A percentile compares a stretch with the other conserved stretches of the same genome.
Evolutionary conservation across 2,888 invertebrate species (phyloP).

Genomic region (Eupithecia vulgata): DNA sequence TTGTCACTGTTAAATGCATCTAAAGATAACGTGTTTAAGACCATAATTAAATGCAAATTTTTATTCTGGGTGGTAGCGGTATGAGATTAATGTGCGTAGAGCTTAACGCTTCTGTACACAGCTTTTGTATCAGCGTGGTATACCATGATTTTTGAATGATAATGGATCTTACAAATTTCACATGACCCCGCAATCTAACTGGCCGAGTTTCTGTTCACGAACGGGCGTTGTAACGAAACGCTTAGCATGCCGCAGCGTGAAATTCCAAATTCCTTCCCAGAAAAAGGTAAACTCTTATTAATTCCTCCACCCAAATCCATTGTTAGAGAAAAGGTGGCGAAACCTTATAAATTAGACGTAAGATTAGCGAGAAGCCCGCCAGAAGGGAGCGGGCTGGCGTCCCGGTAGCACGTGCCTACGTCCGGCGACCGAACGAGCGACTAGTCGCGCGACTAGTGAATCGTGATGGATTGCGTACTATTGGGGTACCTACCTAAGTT

Average conservation of each 20-base stretch:
- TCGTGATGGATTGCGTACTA: constrained; percentile 32
- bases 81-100: too few species aligned
- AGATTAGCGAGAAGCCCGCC: constrained; percentile 31
- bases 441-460: constrained; percentile 31
- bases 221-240: neutral
- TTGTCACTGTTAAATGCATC: too few species aligned
- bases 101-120: too few species aligned
- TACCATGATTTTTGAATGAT: neutral
- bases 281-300: constrained; percentile 11
- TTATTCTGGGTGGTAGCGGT: too few species aligned
- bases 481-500: neutral
- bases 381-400: constrained; percentile 25
- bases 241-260: neutral
- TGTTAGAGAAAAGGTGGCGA: constrained; percentile 15
- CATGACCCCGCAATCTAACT: neutral
- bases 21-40: too few species aligned
- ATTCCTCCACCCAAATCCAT: constrained; percentile 11
- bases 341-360: constrained; percentile 27
- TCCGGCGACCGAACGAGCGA: constrained; percentile 27
- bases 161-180: neutral
- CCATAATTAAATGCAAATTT: too few species aligned
- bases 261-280: neutral
- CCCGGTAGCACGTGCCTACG: constrained; percentile 20
- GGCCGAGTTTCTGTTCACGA: neutral
- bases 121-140: neutral